A percentile compares a stretch with the other conserved stretches of the same genome.
Evolutionary conservation across 2,888 invertebrate species (phyloP).

Genomic region (Amphimallon solstitiale): DNA sequence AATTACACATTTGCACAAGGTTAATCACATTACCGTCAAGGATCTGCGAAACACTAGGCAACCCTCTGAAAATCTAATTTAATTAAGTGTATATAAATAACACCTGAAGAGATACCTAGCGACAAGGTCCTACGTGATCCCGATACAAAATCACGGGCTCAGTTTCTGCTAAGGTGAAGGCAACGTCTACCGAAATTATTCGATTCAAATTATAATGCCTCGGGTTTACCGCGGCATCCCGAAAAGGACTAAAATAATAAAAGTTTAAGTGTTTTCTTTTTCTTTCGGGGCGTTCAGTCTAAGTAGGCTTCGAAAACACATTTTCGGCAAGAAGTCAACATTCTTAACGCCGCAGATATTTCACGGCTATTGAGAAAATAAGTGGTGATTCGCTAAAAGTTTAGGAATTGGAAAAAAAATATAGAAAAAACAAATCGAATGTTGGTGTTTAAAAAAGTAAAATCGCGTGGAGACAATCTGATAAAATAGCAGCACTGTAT

Average conservation of each 20-base stretch:
- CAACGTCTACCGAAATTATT: slow-evolving; percentile 15
- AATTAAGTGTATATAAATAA: slow-evolving; percentile 30
- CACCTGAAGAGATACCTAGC: slow-evolving; percentile 8
- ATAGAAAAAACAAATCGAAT: no score
- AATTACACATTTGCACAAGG: not conserved
- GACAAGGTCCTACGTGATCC: slow-evolving; percentile 26
- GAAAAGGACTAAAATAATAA: slow-evolving; percentile 11
- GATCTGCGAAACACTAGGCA: not conserved
- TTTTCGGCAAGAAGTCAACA: slow-evolving; percentile 17
- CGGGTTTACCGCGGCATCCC: not conserved
- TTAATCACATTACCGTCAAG: not conserved
- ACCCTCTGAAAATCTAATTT: slow-evolving; percentile 17
- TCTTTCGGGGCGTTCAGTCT: not conserved
- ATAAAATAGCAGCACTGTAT: no score
- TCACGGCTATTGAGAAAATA: slow-evolving; percentile 13
- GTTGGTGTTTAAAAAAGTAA: no score
- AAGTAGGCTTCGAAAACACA: slow-evolving; percentile 18
- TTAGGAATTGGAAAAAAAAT: no score
- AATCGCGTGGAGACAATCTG: no score
- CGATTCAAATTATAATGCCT: slow-evolving; percentile 14
- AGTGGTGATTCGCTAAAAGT: slow-evolving; percentile 1
- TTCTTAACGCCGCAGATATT: slow-evolving; percentile 24
- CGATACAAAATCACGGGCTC: not conserved
- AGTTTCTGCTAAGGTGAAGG: slow-evolving; percentile 4
- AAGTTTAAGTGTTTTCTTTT: slow-evolving; percentile 21